Percentiles rank a stretch among this genome's conserved stretches.
These are phyloP conservation scores for Antennarius striatus DNA, from an alignment of 2,113 vertebrate genomes.

Conservation along the genomic window DNA sequence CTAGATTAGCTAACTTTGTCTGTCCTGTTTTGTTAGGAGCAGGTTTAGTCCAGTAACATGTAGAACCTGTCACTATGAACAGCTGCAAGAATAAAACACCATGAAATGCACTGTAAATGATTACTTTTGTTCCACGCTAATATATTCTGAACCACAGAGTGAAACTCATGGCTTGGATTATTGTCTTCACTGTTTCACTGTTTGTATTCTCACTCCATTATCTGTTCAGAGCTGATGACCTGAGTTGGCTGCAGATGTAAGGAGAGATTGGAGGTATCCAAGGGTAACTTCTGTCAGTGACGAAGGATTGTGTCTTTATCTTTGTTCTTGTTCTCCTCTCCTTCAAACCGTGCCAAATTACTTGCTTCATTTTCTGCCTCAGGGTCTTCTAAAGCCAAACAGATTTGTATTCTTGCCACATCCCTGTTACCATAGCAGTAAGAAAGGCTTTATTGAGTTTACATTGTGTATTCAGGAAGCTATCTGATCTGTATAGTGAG, in stretches of 20 bases:
- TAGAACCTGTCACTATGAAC: no score
- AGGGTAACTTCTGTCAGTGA: background rate
- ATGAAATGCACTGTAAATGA: no score
- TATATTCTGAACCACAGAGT: no score
- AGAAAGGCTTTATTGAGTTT: slow-evolving; percentile 15
- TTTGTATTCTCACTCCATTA: slow-evolving; percentile 1
- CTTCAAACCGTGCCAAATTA: background rate
- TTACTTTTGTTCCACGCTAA: no score
- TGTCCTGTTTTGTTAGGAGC: no score
- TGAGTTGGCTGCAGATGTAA: slow-evolving; percentile 77
- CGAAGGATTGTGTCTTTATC: background rate
- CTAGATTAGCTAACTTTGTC: background rate
- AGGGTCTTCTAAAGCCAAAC: background rate
- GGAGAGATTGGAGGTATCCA: background rate
- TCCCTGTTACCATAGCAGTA: slow-evolving; percentile 26
- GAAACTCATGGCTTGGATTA: background rate
- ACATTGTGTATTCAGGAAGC: background rate
- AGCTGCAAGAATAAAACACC: no score
- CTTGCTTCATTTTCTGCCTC: slow-evolving; percentile 14
- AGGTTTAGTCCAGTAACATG: no score
- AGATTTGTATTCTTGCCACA: background rate
- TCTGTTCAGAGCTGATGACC: slow-evolving; percentile 74
- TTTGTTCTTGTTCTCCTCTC: background rate
- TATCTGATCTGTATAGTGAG: background rate
- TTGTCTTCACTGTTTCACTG: background rate